Evolutionary conservation across 30 jellyfish, hydroid and myxozoan genomes (phyloP), one percentile per base, ranked within the genome.

Genomic region (Clytia hemisphaerica): DNA sequence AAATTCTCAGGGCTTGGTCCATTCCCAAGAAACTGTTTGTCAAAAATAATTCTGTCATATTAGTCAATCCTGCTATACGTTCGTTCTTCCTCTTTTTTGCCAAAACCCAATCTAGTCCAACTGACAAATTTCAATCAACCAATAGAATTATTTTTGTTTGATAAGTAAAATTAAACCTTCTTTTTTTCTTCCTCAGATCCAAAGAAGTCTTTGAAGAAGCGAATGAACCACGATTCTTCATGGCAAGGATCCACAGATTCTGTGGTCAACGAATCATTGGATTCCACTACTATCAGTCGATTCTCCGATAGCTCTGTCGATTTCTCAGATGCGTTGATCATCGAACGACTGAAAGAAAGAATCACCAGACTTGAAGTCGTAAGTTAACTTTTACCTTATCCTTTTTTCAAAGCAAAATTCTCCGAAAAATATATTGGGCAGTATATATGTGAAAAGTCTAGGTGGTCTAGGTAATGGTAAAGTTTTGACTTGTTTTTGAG

Each of bases 231-330:
- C 67, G 96, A 86, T 37, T 83, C 72, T 71, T 61, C 82, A 22
- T 73, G 67, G 61, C 91, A 81, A 4, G 93, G 86, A n/a, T 86
- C 96, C 3, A 78, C 86, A 3, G 93, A 78, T 37, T 75, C 92
- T 5, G 87, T 75, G 27, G 7, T 83, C 6, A 75, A 75, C 15
- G 37, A 54, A 14, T 86, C 75, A 32, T 68, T 48, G 6, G 59
- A 79, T 14, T 30, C 73, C 28, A 40, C 94, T 3, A 76, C 80
- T n/a, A 68, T 77, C 26, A 49, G 53, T 25, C 70, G 77, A 16
- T 57, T 57, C 35, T 2, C 19, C 60, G 16, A 26, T 25, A 38
- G 25, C 5, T 57, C 70, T n/a, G 16, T 57, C 25, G 70, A 57
- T 2, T 25, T 57, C 48, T n/a, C 70, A 31, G 71, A 61, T 24